Evolutionary conservation across 2,113 vertebrate genomes (phyloP).

Genomic region (Morone chrysops): DNA sequence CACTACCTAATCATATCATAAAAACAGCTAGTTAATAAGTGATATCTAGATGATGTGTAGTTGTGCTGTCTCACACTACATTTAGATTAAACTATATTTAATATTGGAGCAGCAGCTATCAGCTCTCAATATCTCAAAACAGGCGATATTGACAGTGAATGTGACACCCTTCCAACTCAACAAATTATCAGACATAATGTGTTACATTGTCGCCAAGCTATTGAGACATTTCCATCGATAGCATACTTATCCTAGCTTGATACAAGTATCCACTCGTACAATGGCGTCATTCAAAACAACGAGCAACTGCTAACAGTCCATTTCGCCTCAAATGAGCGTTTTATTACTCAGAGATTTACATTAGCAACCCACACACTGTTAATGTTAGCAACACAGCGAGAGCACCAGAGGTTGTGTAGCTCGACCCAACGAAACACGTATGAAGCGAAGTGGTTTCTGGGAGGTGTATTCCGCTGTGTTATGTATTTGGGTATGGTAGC

Average conservation of each 20-base stretch:
- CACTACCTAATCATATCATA: background rate
- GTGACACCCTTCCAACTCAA: background rate
- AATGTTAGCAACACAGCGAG: background rate
- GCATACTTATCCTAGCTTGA: slow-evolving; percentile 25
- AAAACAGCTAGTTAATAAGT: background rate
- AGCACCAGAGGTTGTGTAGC: slow-evolving; percentile 6
- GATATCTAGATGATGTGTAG: background rate
- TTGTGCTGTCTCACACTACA: background rate
- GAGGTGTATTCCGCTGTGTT: slow-evolving; percentile 47
- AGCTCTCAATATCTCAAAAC: background rate
- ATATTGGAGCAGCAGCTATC: background rate
- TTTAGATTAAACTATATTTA: background rate
- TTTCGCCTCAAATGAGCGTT: background rate
- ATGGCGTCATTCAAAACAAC: background rate
- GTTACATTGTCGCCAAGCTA: slow-evolving; percentile 4
- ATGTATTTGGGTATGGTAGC: rapidly evolving
- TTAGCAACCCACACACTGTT: slow-evolving; percentile 1
- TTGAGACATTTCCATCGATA: background rate
- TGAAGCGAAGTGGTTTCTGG: slow-evolving; percentile 45
- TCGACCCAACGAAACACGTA: background rate
- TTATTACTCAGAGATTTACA: background rate
- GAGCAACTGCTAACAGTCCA: background rate
- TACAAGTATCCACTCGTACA: background rate
- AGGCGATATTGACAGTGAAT: background rate
- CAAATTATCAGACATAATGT: slow-evolving; percentile 10